phyloP scores from a whole-genome alignment of 2,797 vertebrate genomes.

The Pangasius krempfi region DNA sequence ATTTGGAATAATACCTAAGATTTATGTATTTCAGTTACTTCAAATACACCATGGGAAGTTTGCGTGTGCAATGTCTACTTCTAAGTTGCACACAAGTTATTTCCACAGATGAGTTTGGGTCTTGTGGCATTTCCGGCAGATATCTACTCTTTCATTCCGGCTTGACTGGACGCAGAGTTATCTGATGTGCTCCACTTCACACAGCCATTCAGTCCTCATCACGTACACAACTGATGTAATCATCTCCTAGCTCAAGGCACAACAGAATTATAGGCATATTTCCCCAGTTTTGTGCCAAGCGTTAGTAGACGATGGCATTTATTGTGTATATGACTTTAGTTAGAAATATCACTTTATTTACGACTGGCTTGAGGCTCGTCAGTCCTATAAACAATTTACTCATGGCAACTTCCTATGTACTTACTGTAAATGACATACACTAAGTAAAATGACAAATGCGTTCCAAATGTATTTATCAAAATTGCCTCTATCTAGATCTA shows the following conservation, averaged over 20 bases:
- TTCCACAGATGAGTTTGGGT: constrained; percentile 6
- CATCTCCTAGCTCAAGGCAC: constrained; percentile 15
- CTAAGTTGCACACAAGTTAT: background rate
- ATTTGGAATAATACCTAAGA: background rate
- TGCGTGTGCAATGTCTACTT: background rate
- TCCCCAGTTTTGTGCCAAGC: background rate
- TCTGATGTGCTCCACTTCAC: constrained; percentile 67
- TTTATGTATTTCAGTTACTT: constrained; percentile 14
- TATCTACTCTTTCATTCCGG: constrained; percentile 33
- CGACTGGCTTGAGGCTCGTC: background rate
- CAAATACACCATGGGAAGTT: background rate
- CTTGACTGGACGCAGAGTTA: constrained; percentile 53
- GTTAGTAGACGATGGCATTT: background rate
- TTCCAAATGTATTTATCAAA: background rate
- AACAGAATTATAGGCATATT: background rate
- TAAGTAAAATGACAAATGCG: background rate
- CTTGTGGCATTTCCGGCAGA: constrained; percentile 48
- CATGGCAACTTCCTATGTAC: background rate
- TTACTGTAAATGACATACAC: background rate
- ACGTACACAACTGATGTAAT: constrained; percentile 44
- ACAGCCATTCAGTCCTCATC: constrained; percentile 39
- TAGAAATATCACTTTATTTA: constrained; percentile 25
- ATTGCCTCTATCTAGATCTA: background rate
- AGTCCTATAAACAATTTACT: background rate
- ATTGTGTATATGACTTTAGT: constrained; percentile 14